Evolutionary conservation across 1,140 invertebrate species (phyloP).

Genomic region (Procambarus clarkii): DNA sequence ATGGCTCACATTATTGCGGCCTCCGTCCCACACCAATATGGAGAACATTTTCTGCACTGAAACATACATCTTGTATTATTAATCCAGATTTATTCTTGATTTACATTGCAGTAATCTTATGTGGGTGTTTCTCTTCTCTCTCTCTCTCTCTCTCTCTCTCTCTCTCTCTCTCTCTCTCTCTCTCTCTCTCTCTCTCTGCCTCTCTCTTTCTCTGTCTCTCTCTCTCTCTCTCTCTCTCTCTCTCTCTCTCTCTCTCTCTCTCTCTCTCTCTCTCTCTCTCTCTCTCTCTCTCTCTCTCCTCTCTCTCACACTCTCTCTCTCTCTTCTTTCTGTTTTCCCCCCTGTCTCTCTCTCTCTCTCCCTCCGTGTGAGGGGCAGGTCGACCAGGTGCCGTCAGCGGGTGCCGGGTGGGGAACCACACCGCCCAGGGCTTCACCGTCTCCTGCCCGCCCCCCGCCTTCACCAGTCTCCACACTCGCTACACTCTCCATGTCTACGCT

Average conservation of each 20-base stretch:
- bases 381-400: conserved; percentile 23
- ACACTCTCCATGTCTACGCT: conserved; percentile 27
- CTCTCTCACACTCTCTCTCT: neutral
- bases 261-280: too few species aligned
- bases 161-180: neutral
- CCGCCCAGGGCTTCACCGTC: conserved; percentile 30
- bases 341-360: neutral
- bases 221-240: conserved; percentile 3
- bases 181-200: neutral
- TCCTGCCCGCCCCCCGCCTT: neutral
- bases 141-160: neutral
- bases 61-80: too few species aligned
- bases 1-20: too few species aligned
- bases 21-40: too few species aligned
- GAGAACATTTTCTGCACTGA: too few species aligned
- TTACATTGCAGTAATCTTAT: too few species aligned
- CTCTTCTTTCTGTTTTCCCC: neutral
- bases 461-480: neutral
- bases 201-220: neutral
- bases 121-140: neutral
- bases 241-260: neutral
- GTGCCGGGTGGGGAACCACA: conserved; percentile 35
- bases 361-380: neutral
- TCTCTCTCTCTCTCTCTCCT: too few species aligned
- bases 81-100: too few species aligned